Percentiles rank a stretch among this genome's conserved stretches.
phyloP scores from a whole-genome alignment of 2,113 vertebrate genomes.

The Anarrhichthys ocellatus region DNA sequence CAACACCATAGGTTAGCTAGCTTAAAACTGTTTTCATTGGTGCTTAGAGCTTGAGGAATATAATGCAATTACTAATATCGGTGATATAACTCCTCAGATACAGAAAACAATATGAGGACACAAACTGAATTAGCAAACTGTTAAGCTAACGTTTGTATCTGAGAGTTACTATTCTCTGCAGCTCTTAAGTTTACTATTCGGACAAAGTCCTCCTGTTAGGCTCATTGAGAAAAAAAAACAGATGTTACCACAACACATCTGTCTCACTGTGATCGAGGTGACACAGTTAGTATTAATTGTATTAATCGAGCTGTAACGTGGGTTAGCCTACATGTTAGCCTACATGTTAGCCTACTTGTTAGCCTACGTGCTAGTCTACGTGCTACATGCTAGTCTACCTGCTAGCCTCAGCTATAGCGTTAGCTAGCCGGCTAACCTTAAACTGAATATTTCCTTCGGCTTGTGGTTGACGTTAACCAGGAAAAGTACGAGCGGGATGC shows the following conservation, averaged over 20 bases:
- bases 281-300: neutral
- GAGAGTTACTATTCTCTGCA: neutral
- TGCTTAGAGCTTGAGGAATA: neutral
- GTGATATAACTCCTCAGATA: neutral
- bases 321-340: slow-evolving; percentile 18
- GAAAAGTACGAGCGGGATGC: neutral
- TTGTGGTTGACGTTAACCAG: neutral
- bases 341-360: too few species aligned
- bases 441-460: neutral
- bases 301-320: slow-evolving; percentile 7
- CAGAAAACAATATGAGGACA: too few species aligned
- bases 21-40: neutral
- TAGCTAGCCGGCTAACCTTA: slow-evolving; percentile 28
- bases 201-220: neutral
- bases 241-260: neutral
- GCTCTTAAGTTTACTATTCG: neutral
- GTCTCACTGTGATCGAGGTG: neutral
- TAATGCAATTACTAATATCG: neutral
- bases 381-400: neutral
- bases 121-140: neutral
- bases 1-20: neutral
- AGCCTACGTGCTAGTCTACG: too few species aligned
- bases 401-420: slow-evolving; percentile 25
- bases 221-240: neutral
- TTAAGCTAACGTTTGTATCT: neutral